Evolutionary conservation across 2,113 vertebrate genomes (phyloP).

Genomic region (Anolis sagrei): DNA sequence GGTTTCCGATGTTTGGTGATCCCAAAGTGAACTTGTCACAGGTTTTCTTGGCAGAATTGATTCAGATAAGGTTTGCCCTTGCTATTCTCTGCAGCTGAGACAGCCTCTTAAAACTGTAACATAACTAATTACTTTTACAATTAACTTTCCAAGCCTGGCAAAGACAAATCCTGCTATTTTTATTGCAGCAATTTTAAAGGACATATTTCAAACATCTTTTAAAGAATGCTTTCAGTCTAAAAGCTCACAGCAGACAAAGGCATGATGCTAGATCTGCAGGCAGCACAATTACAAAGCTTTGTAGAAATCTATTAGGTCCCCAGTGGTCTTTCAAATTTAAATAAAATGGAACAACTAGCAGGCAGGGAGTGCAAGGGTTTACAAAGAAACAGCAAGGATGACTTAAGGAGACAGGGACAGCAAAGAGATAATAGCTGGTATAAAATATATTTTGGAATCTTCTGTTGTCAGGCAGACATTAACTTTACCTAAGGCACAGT

Average conservation of each 20-base stretch:
- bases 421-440: neutral
- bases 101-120: neutral
- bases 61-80: too few species aligned
- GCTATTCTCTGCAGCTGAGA: too few species aligned
- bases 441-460: neutral
- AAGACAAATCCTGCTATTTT: neutral
- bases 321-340: neutral
- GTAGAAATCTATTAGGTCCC: neutral
- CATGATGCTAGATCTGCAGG: neutral
- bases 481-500: neutral
- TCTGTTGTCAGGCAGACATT: neutral
- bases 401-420: neutral
- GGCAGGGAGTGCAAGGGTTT: neutral
- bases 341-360: neutral
- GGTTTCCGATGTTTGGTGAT: too few species aligned
- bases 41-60: too few species aligned
- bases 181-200: neutral
- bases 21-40: too few species aligned
- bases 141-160: neutral
- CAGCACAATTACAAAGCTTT: neutral
- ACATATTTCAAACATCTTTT: too few species aligned
- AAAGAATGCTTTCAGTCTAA: neutral
- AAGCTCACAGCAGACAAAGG: neutral
- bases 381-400: neutral
- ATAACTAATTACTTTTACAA: neutral